phyloP scores from a whole-genome alignment of 2,888 invertebrate genomes.

The Mythimna pallens region DNA sequence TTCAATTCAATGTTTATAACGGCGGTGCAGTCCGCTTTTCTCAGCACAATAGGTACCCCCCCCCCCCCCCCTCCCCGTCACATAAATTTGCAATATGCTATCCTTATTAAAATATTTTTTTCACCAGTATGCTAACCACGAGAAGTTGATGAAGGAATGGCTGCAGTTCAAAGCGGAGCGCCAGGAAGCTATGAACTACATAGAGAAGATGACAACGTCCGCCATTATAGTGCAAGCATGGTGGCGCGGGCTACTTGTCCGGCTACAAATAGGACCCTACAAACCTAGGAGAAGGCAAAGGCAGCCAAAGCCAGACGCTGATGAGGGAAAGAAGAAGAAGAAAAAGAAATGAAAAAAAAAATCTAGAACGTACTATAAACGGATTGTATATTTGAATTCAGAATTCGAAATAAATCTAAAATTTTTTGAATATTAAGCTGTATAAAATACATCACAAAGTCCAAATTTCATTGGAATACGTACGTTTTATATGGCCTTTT shows the following conservation, averaged over 20 bases:
- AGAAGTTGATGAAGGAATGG: slow-evolving; percentile 77
- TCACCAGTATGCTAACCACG: slow-evolving; percentile 77
- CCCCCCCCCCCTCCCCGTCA: neutral
- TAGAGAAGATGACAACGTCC: slow-evolving; percentile 79
- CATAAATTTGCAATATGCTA: neutral
- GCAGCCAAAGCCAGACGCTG: neutral
- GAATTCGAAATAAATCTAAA: no score
- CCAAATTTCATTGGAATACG: no score
- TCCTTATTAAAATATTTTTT: neutral
- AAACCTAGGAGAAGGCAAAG: slow-evolving; percentile 6
- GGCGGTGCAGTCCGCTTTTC: no score
- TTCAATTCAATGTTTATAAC: no score
- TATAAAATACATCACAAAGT: no score
- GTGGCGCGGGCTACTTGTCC: slow-evolving; percentile 78
- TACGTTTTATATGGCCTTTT: no score
- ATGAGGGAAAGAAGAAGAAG: slow-evolving; percentile 18
- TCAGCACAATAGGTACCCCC: no score
- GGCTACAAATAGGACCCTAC: slow-evolving; percentile 56
- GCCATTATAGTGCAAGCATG: slow-evolving; percentile 84
- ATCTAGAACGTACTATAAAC: no score
- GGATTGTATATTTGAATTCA: no score
- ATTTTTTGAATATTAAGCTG: no score
- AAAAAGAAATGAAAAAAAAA: slow-evolving; percentile 20
- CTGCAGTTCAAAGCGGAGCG: slow-evolving; percentile 81
- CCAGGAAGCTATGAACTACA: slow-evolving; percentile 74